A percentile compares a stretch with the other conserved stretches of the same genome.
These are phyloP conservation scores for Watsonalla binaria DNA, from an alignment of 2,888 invertebrate genomes.

Conservation along the genomic window DNA sequence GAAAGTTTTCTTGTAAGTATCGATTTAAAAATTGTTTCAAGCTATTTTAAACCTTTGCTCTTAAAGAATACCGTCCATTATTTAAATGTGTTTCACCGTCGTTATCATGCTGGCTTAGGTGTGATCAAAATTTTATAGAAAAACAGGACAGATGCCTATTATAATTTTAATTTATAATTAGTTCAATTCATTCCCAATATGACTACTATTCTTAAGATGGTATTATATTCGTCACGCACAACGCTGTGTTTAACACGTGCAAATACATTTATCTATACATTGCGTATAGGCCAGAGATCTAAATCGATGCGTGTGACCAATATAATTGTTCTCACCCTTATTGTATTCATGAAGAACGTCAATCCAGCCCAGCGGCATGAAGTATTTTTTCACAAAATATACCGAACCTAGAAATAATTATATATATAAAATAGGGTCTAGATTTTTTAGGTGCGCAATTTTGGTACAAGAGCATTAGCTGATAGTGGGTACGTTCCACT, in stretches of 20 bases:
- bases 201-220: conserved; percentile 23
- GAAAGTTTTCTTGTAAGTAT: conserved; percentile 5
- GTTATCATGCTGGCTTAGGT: conserved; percentile 30
- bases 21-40: neutral
- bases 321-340: conserved; percentile 27
- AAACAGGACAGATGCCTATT: conserved; percentile 54
- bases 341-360: conserved; percentile 47
- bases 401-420: neutral
- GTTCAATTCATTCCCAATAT: conserved; percentile 32
- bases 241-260: neutral
- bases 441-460: too few relatives aligned
- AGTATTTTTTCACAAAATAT: neutral
- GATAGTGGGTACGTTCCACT: too few relatives aligned
- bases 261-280: neutral
- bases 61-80: conserved; percentile 23
- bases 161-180: conserved; percentile 27
- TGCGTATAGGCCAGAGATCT: neutral
- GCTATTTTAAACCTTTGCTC: conserved; percentile 4
- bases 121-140: conserved; percentile 54
- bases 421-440: too few relatives aligned
- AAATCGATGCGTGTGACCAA: conserved; percentile 10
- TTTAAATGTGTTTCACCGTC: conserved; percentile 4
- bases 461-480: too few relatives aligned
- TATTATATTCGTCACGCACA: neutral
- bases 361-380: conserved; percentile 31